Percentiles rank a stretch among this genome's conserved stretches.
These are phyloP conservation scores for Pseudochirops cupreus DNA, from an alignment of 2,797 vertebrate genomes.

Conservation along the genomic window DNA sequence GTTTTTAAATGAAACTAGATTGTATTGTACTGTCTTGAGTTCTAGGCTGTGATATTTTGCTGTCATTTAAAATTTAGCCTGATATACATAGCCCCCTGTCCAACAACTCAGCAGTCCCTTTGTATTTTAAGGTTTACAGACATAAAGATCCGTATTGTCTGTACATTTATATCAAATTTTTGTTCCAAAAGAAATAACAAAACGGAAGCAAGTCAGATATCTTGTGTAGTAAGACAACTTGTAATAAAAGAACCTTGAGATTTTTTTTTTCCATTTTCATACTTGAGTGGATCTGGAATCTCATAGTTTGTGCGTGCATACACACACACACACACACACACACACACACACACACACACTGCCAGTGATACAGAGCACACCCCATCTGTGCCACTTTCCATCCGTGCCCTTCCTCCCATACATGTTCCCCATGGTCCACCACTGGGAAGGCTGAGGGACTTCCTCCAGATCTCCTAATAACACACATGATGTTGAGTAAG, in stretches of 20 bases:
- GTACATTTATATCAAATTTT: neutral
- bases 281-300: neutral
- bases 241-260: neutral
- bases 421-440: neutral
- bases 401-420: neutral
- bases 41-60: neutral
- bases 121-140: neutral
- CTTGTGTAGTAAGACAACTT: neutral
- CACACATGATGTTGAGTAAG: too few relatives aligned
- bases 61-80: neutral
- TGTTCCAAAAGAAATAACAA: neutral
- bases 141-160: neutral
- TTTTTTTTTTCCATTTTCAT: neutral
- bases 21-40: neutral
- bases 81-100: neutral
- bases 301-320: neutral
- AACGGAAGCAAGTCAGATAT: neutral
- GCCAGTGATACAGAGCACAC: neutral
- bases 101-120: neutral
- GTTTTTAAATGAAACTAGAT: neutral
- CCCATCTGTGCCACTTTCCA: neutral
- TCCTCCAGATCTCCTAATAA: neutral
- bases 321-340: neutral
- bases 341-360: neutral
- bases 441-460: neutral